phyloP scores from a whole-genome alignment of 1,140 invertebrate species.

The Sinella curviseta region DNA sequence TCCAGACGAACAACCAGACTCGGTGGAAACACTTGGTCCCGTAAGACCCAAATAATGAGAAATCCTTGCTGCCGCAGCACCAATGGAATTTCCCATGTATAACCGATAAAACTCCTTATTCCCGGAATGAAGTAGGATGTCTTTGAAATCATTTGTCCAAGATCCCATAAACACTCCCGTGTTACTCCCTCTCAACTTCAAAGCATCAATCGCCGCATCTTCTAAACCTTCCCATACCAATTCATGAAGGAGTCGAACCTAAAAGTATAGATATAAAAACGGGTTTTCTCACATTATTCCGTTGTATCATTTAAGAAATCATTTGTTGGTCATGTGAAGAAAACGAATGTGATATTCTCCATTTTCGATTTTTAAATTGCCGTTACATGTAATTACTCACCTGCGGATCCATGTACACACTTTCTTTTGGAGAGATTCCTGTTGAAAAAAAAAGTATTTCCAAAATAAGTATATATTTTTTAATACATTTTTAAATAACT shows the following conservation, averaged over 20 bases:
- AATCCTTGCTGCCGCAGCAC: not conserved
- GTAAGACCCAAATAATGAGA: not conserved
- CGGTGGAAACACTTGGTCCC: not conserved
- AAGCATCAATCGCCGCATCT: not conserved
- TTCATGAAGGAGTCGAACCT: constrained; percentile 1
- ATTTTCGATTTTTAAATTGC: too few species aligned
- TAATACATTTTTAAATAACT: too few species aligned
- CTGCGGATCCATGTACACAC: constrained; percentile 62
- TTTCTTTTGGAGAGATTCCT: constrained; percentile 58
- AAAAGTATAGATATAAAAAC: too few species aligned
- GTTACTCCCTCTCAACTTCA: not conserved
- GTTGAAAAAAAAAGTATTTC: not conserved
- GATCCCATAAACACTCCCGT: not conserved
- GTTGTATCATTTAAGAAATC: too few species aligned
- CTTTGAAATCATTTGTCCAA: constrained; percentile 7
- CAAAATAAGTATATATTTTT: too few species aligned
- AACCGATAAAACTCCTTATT: constrained; percentile 63
- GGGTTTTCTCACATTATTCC: too few species aligned
- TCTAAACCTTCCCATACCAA: not conserved
- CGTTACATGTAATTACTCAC: too few species aligned
- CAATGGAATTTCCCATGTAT: constrained; percentile 57
- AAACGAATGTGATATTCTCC: too few species aligned
- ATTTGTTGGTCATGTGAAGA: too few species aligned
- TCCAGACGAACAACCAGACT: constrained; percentile 53
- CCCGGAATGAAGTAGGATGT: constrained; percentile 44